Conservation (phyloP, 2,888 invertebrate genomes). For the Nomada lathburiana region DNA sequence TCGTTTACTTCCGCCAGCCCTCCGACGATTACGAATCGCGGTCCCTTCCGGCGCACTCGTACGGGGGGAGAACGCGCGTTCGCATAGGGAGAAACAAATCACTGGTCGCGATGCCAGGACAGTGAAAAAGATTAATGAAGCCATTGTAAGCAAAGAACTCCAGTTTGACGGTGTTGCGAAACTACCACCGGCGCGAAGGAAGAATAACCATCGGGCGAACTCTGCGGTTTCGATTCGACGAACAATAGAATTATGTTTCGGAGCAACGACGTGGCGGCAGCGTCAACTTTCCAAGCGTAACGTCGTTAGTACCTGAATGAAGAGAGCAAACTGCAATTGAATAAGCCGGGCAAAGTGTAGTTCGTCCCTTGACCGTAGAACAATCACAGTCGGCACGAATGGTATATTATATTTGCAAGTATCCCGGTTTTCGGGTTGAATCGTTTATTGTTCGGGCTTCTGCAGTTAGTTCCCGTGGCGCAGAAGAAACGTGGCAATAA, state of each 20-base stretch:
- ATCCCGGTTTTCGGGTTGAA: neutral
- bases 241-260: slow-evolving; percentile 45
- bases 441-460: neutral
- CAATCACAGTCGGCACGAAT: neutral
- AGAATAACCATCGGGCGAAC: slow-evolving; percentile 21
- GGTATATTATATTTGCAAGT: neutral
- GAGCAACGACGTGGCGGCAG: slow-evolving; percentile 3
- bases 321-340: slow-evolving; percentile 1
- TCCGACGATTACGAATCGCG: slow-evolving; percentile 29
- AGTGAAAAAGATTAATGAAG: slow-evolving; percentile 61
- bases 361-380: neutral
- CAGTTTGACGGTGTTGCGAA: slow-evolving; percentile 45
- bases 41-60: slow-evolving; percentile 30
- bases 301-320: slow-evolving; percentile 4
- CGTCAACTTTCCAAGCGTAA: slow-evolving; percentile 37
- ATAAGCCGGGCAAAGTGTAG: neutral
- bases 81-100: slow-evolving; percentile 42
- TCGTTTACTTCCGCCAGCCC: slow-evolving; percentile 42
- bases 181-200: neutral
- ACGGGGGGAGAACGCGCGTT: neutral
- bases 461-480: neutral
- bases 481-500: no score
- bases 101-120: slow-evolving; percentile 41
- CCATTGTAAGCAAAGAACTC: slow-evolving; percentile 47
- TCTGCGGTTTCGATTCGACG: slow-evolving; percentile 26